Evolutionary conservation across 2,888 invertebrate species (phyloP).

Genomic region (Drosophila emarginata): DNA sequence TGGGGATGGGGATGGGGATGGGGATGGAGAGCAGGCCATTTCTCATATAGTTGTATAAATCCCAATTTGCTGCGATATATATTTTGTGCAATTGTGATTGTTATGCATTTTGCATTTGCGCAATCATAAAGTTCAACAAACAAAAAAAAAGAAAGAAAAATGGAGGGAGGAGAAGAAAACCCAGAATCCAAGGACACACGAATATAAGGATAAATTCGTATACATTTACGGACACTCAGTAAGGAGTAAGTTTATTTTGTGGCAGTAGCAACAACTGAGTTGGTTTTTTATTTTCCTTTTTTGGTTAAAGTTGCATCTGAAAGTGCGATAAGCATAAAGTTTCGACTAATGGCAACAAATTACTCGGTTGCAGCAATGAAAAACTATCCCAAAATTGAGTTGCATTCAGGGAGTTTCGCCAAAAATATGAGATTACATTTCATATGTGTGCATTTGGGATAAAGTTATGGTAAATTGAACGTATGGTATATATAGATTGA

Average conservation of each 20-base stretch:
- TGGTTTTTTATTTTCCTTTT: too few relatives aligned
- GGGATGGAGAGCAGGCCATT: constrained; percentile 38
- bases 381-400: constrained; percentile 31
- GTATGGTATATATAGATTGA: background rate
- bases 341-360: constrained; percentile 58
- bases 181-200: background rate
- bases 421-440: background rate
- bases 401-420: constrained; percentile 8
- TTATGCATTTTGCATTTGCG: constrained; percentile 70
- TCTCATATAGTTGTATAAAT: constrained; percentile 56
- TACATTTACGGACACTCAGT: constrained; percentile 10
- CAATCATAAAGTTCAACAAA: constrained; percentile 57
- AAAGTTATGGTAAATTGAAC: too few relatives aligned
- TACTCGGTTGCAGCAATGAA: constrained; percentile 40
- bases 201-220: constrained; percentile 52
- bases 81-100: constrained; percentile 71
- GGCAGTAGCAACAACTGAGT: background rate
- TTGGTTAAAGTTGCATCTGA: constrained; percentile 3
- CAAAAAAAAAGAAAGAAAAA: background rate
- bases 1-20: constrained; percentile 11
- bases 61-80: constrained; percentile 70
- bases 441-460: background rate
- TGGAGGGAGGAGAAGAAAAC: background rate
- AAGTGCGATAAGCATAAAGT: constrained; percentile 63
- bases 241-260: constrained; percentile 20